Evolutionary conservation across 2,113 vertebrate genomes (phyloP).

Genomic region (Gambusia affinis): DNA sequence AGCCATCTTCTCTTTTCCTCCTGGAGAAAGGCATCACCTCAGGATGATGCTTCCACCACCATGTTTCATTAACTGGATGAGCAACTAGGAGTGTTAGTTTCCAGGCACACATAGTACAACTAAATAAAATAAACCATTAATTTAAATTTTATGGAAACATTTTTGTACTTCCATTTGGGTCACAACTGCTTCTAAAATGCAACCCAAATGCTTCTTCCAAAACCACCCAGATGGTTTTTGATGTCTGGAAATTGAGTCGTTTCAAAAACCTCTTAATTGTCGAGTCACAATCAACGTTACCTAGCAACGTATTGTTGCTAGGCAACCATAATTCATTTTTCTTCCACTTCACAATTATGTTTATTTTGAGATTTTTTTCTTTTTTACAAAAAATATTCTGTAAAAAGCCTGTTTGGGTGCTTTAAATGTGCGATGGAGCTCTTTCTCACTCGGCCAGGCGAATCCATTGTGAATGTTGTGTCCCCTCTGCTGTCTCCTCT

Average conservation of each 20-base stretch:
- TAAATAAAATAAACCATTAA: background rate
- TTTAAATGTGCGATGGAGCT: slow-evolving; percentile 35
- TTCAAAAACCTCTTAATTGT: too few relatives aligned
- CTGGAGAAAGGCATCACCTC: too few relatives aligned
- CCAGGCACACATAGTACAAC: background rate
- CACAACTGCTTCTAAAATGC: too few relatives aligned
- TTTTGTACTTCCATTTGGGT: too few relatives aligned
- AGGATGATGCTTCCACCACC: too few relatives aligned
- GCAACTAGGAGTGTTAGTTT: background rate
- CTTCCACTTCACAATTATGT: background rate
- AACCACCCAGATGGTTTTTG: too few relatives aligned
- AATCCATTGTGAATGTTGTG: slow-evolving; percentile 62
- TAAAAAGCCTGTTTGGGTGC: slow-evolving; percentile 4
- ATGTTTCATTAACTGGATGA: too few relatives aligned
- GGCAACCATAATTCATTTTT: background rate
- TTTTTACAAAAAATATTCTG: background rate
- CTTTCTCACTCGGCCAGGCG: slow-evolving; percentile 48
- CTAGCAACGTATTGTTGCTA: too few relatives aligned
- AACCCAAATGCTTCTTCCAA: too few relatives aligned
- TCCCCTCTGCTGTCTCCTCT: slow-evolving; percentile 52
- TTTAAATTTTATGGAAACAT: background rate
- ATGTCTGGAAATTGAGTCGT: too few relatives aligned
- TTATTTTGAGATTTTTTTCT: background rate
- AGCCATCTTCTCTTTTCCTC: too few relatives aligned
- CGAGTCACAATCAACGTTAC: too few relatives aligned